Evolutionary conservation across 2,797 vertebrate genomes (phyloP).

Genomic region (Spea hammondii): DNA sequence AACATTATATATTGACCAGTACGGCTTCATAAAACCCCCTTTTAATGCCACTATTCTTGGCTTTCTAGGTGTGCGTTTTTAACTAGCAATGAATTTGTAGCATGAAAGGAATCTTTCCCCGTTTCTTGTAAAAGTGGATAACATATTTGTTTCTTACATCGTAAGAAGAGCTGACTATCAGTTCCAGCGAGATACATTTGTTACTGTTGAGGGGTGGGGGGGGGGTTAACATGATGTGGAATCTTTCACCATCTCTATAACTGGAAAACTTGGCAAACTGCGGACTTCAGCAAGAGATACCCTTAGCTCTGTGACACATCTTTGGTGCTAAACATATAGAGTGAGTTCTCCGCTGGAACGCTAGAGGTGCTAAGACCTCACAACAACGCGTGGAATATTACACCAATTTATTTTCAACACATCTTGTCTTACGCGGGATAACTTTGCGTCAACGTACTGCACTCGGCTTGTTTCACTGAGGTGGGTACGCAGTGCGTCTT

Average conservation of each 20-base stretch:
- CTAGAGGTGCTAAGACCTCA: neutral
- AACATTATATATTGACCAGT: no score
- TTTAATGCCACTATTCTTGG: no score
- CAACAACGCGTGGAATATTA: slow-evolving; percentile 13
- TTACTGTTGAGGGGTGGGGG: neutral
- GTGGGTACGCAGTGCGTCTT: neutral
- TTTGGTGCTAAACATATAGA: slow-evolving; percentile 40
- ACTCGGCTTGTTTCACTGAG: slow-evolving; percentile 8
- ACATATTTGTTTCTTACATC: slow-evolving; percentile 24
- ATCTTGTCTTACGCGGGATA: neutral
- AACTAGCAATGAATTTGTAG: neutral
- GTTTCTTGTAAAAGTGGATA: slow-evolving; percentile 11
- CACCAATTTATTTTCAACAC: slow-evolving; percentile 9
- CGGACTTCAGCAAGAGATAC: neutral
- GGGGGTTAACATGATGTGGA: neutral
- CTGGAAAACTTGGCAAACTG: slow-evolving; percentile 11
- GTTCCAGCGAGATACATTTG: neutral
- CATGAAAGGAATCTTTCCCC: neutral
- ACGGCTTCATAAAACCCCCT: no score
- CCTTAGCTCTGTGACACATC: slow-evolving; percentile 7
- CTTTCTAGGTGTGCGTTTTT: neutral
- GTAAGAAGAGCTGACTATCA: neutral
- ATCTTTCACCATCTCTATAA: slow-evolving; percentile 23
- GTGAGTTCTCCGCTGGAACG: neutral
- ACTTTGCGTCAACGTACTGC: neutral